Evolutionary conservation across 1,140 invertebrate species (phyloP).

Genomic region (Dendroctonus valens): DNA sequence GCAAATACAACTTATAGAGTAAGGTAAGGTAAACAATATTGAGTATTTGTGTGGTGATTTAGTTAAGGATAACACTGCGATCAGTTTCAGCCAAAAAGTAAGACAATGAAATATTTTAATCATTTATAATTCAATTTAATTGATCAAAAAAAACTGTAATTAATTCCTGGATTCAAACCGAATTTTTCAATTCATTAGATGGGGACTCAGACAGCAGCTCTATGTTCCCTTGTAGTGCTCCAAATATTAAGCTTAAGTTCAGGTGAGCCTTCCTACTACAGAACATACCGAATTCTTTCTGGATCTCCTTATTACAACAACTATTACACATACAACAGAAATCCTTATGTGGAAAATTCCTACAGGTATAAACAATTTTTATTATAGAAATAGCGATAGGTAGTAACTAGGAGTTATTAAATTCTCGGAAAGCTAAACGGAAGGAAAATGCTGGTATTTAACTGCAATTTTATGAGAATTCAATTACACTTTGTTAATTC

Average conservation of each 20-base stretch:
- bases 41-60: constrained; percentile 20
- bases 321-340: constrained; percentile 37
- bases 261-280: constrained; percentile 40
- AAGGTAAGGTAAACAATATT: constrained; percentile 16
- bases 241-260: constrained; percentile 13
- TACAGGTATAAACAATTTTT: constrained; percentile 30
- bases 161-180: no score
- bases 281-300: constrained; percentile 33
- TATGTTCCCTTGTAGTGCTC: constrained; percentile 25
- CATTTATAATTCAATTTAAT: constrained; percentile 3
- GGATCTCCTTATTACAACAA: constrained; percentile 29
- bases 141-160: not conserved
- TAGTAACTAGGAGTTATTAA: no score
- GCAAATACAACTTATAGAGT: constrained; percentile 1
- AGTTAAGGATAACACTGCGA: constrained; percentile 10
- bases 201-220: constrained; percentile 21
- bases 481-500: no score
- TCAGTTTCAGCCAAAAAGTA: constrained; percentile 4
- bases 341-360: constrained; percentile 32
- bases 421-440: no score
- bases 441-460: no score
- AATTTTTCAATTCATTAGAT: constrained; percentile 15
- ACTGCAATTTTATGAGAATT: no score
- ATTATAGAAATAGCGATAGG: not conserved
- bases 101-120: not conserved